phyloP scores from a whole-genome alignment of 2,113 vertebrate species.

The Eubucco bourcierii region DNA sequence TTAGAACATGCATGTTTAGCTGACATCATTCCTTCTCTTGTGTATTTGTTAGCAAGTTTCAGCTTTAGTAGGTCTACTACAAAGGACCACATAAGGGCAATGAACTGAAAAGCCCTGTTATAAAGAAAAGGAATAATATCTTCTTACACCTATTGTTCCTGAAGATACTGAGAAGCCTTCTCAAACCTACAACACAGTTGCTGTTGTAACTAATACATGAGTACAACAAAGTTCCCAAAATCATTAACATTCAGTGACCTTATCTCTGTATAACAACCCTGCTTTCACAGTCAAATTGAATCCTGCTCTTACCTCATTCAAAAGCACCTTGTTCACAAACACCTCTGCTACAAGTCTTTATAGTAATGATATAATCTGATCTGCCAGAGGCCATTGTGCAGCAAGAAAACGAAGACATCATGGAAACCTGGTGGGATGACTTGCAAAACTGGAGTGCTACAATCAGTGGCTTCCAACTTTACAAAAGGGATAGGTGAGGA shows the following conservation, averaged over 20 bases:
- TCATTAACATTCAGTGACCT: conserved; percentile 26
- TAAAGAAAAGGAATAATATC: background rate
- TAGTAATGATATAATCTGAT: background rate
- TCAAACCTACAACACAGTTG: background rate
- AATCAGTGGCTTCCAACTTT: no score
- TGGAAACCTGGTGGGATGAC: background rate
- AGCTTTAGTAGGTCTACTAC: background rate
- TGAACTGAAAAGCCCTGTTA: background rate
- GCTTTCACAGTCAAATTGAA: background rate
- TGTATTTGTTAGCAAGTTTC: background rate
- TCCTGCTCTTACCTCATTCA: background rate
- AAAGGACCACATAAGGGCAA: background rate
- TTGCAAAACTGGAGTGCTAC: no score
- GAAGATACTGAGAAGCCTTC: background rate
- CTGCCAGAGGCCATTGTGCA: background rate
- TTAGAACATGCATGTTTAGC: background rate
- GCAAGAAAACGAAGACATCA: background rate
- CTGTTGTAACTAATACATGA: background rate
- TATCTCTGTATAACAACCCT: background rate
- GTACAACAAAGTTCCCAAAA: conserved; percentile 3
- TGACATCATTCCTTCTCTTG: background rate
- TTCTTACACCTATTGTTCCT: background rate
- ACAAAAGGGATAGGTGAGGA: no score
- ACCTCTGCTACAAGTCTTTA: background rate
- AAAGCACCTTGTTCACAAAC: conserved; percentile 1